phyloP scores from a whole-genome alignment of 2,888 invertebrate species.

The Pristionchus fissidentatus region DNA sequence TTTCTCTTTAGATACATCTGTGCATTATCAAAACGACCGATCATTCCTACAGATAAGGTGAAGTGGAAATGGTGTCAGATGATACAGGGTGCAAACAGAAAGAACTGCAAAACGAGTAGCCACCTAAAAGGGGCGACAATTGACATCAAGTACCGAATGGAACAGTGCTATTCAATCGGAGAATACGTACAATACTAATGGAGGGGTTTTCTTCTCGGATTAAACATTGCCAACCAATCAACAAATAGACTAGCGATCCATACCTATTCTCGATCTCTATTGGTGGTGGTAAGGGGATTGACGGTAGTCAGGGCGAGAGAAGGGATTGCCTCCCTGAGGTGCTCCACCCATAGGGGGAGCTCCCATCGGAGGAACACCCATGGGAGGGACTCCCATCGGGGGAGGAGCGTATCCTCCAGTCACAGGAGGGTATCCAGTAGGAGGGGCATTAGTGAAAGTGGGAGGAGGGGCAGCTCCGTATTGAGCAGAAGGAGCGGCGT shows the following conservation, averaged over 20 bases:
- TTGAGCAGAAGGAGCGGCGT: background rate
- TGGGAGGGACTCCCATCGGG: conserved; percentile 50
- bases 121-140: conserved; percentile 24
- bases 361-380: conserved; percentile 52
- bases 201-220: conserved; percentile 20
- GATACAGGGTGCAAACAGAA: background rate
- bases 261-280: conserved; percentile 21
- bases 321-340: conserved; percentile 60
- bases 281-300: conserved; percentile 65
- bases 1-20: conserved; percentile 9
- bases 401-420: conserved; percentile 52
- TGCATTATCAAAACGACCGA: background rate
- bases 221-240: conserved; percentile 6
- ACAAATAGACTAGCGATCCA: conserved; percentile 32
- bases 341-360: conserved; percentile 10
- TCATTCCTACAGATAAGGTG: conserved; percentile 10
- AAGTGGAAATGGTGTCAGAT: conserved; percentile 1
- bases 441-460: conserved; percentile 25
- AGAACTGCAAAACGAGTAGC: conserved; percentile 27
- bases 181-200: conserved; percentile 27
- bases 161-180: conserved; percentile 29
- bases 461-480: conserved; percentile 40
- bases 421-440: conserved; percentile 36
- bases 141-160: conserved; percentile 42
- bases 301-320: conserved; percentile 59